Conservation (phyloP, 2,113 vertebrate genomes). For the Australoheros scitulus region DNA sequence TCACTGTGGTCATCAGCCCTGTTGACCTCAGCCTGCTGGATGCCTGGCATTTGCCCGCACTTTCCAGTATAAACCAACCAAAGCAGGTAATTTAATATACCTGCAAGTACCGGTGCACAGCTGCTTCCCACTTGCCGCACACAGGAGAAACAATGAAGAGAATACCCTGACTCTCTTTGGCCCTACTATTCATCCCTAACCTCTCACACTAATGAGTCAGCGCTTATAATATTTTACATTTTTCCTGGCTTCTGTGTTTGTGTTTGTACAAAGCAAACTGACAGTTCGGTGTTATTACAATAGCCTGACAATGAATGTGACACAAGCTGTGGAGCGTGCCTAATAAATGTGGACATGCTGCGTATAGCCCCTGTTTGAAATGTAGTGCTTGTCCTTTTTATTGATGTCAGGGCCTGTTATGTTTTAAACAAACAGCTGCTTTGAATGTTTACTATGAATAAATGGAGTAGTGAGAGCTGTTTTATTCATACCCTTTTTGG, state of each 20-base stretch:
- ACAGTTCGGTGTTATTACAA: slow-evolving; percentile 9
- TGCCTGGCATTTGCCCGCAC: neutral
- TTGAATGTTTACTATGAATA: neutral
- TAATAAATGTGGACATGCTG: slow-evolving; percentile 3
- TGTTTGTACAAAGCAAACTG: neutral
- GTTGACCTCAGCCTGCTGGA: neutral
- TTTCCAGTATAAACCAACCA: neutral
- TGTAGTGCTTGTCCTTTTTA: neutral
- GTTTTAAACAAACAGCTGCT: neutral
- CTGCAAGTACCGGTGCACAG: slow-evolving; percentile 19
- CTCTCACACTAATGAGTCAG: neutral
- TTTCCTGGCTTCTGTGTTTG: neutral
- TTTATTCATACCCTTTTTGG: slow-evolving; percentile 84
- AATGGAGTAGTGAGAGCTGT: neutral
- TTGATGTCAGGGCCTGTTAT: neutral
- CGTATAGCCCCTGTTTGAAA: neutral
- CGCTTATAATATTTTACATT: neutral
- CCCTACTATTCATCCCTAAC: neutral
- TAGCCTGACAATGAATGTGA: slow-evolving; percentile 23
- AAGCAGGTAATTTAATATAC: neutral
- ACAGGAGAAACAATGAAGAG: slow-evolving; percentile 11
- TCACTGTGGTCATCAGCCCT: neutral
- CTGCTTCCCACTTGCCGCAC: slow-evolving; percentile 8
- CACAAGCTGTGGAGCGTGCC: slow-evolving; percentile 4
- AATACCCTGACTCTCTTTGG: neutral